Conservation (phyloP, 2,113 vertebrate genomes). For the Mugil cephalus region DNA sequence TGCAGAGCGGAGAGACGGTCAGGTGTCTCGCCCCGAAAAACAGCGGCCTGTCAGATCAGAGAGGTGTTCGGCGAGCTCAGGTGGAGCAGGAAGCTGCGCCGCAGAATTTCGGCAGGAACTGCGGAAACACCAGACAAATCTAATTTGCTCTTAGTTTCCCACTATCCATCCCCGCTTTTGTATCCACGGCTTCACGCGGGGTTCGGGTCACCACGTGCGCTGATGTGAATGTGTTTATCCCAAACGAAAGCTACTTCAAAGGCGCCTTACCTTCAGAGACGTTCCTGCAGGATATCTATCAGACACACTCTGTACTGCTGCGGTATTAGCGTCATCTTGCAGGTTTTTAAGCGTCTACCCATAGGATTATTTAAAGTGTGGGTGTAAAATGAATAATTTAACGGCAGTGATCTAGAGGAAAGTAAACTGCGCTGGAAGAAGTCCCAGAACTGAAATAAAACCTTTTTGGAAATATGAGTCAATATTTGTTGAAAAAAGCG, state of each 20-base stretch:
- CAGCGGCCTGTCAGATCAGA: slow-evolving; percentile 38
- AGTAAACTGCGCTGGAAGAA: background rate
- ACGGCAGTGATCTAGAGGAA: background rate
- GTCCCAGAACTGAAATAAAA: slow-evolving; percentile 2
- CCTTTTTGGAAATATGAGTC: no score
- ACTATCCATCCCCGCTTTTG: background rate
- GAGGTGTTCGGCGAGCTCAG: slow-evolving; percentile 15
- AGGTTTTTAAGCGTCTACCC: background rate
- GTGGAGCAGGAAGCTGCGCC: background rate
- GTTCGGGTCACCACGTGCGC: slow-evolving; percentile 8
- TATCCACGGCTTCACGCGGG: background rate
- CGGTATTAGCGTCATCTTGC: background rate
- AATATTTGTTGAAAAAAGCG: no score
- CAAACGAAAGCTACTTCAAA: slow-evolving; percentile 8
- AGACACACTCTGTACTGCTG: background rate
- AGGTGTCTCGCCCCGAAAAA: slow-evolving; percentile 30
- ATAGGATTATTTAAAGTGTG: slow-evolving; percentile 12
- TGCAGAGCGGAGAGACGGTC: slow-evolving; percentile 16
- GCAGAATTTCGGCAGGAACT: background rate
- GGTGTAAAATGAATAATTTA: slow-evolving; percentile 18
- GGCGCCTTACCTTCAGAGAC: background rate
- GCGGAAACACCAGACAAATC: background rate
- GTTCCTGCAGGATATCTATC: slow-evolving; percentile 13
- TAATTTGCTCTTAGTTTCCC: background rate
- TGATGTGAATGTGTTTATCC: slow-evolving; percentile 12